Evolutionary conservation across 2,888 invertebrate species (phyloP).

Genomic region (Osmoderma eremita): DNA sequence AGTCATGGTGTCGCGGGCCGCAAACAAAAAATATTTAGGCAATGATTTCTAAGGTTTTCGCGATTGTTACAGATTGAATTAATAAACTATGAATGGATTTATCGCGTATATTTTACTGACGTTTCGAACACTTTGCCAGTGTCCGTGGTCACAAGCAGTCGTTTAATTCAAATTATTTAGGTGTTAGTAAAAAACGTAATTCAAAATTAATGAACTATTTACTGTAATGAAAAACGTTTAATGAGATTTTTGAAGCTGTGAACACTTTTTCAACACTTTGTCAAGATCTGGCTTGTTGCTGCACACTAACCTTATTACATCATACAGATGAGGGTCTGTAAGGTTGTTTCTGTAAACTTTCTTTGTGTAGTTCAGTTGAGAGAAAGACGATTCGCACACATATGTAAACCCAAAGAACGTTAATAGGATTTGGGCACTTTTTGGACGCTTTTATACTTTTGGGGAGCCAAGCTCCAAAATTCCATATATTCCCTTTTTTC

Average conservation of each 20-base stretch:
- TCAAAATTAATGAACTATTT: too few species aligned
- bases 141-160: too few species aligned
- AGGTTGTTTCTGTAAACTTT: neutral
- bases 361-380: neutral
- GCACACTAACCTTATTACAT: neutral
- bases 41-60: too few species aligned
- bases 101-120: too few species aligned
- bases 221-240: neutral
- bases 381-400: neutral
- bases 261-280: neutral
- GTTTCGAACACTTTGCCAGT: too few species aligned
- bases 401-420: neutral
- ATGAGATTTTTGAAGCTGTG: neutral
- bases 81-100: too few species aligned
- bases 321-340: neutral
- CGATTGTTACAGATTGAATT: too few species aligned
- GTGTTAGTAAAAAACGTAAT: neutral
- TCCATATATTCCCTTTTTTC: too few species aligned
- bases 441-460: neutral
- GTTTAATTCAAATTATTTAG: neutral
- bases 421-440: neutral
- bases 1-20: too few species aligned
- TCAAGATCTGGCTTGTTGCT: neutral
- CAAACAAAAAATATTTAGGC: too few species aligned
- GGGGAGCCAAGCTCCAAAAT: neutral